Conservation (phyloP, 2,113 vertebrate genomes). For the Miniopterus natalensis region DNA sequence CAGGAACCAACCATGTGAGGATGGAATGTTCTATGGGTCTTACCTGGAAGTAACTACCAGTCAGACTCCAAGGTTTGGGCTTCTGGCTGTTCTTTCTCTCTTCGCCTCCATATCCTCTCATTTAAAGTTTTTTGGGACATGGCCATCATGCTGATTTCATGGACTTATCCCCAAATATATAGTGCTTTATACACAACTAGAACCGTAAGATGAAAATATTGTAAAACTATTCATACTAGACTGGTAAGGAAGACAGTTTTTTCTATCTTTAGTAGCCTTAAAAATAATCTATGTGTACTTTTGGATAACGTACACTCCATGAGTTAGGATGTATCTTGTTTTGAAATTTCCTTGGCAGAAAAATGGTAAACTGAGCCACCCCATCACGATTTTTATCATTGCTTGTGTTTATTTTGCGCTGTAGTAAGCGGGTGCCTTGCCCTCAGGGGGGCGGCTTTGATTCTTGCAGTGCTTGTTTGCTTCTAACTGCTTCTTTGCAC, state of each 20-base stretch:
- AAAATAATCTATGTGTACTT: background rate
- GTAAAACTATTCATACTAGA: conserved; percentile 10
- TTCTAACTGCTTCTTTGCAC: conserved; percentile 77
- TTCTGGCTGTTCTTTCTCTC: background rate
- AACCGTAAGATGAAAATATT: background rate
- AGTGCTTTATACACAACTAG: background rate
- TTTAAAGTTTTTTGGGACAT: background rate
- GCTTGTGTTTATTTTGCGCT: conserved; percentile 82
- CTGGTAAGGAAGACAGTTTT: background rate
- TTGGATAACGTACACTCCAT: background rate
- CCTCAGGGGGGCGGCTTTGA: conserved; percentile 74
- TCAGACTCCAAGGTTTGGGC: background rate
- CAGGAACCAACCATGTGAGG: background rate
- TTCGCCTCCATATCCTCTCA: background rate
- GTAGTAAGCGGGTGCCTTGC: conserved; percentile 75
- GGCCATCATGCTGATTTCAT: background rate
- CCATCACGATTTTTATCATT: conserved; percentile 67
- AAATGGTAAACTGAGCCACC: background rate
- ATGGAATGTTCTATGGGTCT: background rate
- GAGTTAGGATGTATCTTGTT: background rate
- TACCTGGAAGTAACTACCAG: background rate
- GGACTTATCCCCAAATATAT: background rate
- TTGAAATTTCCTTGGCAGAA: conserved; percentile 29
- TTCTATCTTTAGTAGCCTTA: background rate
- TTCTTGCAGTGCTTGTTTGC: conserved; percentile 26